Evolutionary conservation across 1,140 invertebrate species (phyloP).

Genomic region (Aethina tumida): DNA sequence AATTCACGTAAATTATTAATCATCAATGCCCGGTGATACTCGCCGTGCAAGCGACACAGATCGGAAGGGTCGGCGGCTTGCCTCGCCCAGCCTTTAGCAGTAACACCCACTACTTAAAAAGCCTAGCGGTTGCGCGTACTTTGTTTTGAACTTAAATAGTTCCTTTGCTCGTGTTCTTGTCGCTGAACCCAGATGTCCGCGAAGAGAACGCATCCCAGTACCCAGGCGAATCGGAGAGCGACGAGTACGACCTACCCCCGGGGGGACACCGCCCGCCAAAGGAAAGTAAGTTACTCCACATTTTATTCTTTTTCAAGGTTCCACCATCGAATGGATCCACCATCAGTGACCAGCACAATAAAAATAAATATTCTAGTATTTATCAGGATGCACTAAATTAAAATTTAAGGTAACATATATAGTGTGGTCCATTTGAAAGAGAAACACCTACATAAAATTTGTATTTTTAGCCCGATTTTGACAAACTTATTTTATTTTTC

Average conservation of each 20-base stretch:
- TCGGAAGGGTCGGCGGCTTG: not conserved
- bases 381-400: not conserved
- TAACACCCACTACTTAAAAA: constrained; percentile 5
- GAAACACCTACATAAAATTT: no score
- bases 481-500: no score
- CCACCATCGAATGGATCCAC: not conserved
- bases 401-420: not conserved
- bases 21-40: constrained; percentile 1
- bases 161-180: constrained; percentile 72
- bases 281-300: constrained; percentile 29
- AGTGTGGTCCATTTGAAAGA: constrained; percentile 3
- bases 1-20: constrained; percentile 4
- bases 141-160: constrained; percentile 48
- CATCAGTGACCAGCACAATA: not conserved
- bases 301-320: not conserved
- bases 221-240: constrained; percentile 29
- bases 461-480: no score
- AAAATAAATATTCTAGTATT: no score
- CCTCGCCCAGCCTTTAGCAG: not conserved
- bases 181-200: constrained; percentile 59
- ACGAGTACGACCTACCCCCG: constrained; percentile 19
- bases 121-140: constrained; percentile 34
- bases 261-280: constrained; percentile 24
- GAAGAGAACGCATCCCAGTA: constrained; percentile 22
- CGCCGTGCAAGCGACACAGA: not conserved